phyloP scores from a whole-genome alignment of 37 sponge, comb jelly and placozoan species.

The Ianthella basta region DNA sequence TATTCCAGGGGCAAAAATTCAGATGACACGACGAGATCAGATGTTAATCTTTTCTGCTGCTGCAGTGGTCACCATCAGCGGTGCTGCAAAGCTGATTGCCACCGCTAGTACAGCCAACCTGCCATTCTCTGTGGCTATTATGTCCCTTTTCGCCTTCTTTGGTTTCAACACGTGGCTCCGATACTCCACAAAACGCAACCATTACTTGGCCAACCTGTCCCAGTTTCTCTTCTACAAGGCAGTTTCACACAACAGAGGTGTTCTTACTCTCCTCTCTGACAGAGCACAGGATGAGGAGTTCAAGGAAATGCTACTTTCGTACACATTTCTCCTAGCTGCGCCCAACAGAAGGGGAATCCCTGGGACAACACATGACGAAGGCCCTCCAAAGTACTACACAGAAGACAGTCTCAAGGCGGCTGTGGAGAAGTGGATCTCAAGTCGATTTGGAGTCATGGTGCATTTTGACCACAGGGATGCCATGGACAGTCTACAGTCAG shows the following conservation, averaged over 20 bases:
- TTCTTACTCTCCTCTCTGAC: constrained; percentile 76
- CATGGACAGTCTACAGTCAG: constrained; percentile 48
- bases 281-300: constrained; percentile 86
- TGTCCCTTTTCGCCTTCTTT: constrained; percentile 37
- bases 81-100: constrained; percentile 12
- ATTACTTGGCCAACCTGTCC: constrained; percentile 75
- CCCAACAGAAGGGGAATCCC: constrained; percentile 71
- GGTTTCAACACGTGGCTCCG: constrained; percentile 72
- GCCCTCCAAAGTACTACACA: constrained; percentile 59
- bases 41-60: constrained; percentile 57
- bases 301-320: constrained; percentile 87
- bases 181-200: constrained; percentile 89
- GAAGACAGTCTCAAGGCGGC: constrained; percentile 47
- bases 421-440: constrained; percentile 75
- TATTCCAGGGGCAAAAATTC: constrained; percentile 83
- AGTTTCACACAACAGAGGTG: constrained; percentile 88
- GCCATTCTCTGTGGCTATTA: constrained; percentile 9
- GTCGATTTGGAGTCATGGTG: constrained; percentile 42
- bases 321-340: constrained; percentile 72
- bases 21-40: constrained; percentile 73
- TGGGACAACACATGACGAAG: constrained; percentile 45
- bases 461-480: constrained; percentile 83
- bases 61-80: constrained; percentile 32
- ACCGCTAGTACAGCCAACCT: neutral
- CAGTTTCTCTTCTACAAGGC: constrained; percentile 81